Base-by-base conservation (phyloP, 2,113 vertebrate species). In the Aix galericulata region DNA sequence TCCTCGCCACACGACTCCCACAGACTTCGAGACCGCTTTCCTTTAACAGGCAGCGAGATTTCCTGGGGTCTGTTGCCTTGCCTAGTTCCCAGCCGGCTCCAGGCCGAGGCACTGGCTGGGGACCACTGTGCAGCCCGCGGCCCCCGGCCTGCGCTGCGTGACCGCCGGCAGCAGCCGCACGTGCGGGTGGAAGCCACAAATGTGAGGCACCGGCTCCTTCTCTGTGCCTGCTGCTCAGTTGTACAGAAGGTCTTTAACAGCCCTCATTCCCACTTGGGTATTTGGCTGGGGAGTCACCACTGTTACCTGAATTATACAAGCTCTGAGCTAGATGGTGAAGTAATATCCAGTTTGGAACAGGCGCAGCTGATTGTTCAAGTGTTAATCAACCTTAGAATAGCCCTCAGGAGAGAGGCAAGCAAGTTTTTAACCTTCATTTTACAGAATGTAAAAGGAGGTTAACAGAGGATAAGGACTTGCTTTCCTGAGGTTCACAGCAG, bases 181-280 rank as follows among this genome's bases (percentile, higher is more conserved):
- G 25, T 63, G 58, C 11, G 21, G 27, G 17, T 16, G 38, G 50
- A 25, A 63, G 64, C 64, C 34, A 15, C 22, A 31, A 8, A 31
- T 32, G 21, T 17, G 3, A 67, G 63, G 3, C 14, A 3, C 6
- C 25, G 4, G 21, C 27, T 31, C 27, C 7, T 3, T 11, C 34
- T 20, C 6, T 38, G 20, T 13, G n/a, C 29, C 66, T 31, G 0
- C 27, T 20, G 16, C 6, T n/a, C 17, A 18, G 63, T 12, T 66
- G 38, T 1, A 21, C 81, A 9, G 40, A 3, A 2, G 20, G 0
- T 3, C 27, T 1, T 10, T 9, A 7, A 6, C 21, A 13, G 55
- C n/a, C 36, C 38, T 18, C 7, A 1, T 3, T 8, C 17, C 18
- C 56, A 1, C 53, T 20, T 16, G 26, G 53, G 42, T 5, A 3